Evolutionary conservation across 2,888 invertebrate genomes (phyloP).

Genomic region (Alcis repandata): DNA sequence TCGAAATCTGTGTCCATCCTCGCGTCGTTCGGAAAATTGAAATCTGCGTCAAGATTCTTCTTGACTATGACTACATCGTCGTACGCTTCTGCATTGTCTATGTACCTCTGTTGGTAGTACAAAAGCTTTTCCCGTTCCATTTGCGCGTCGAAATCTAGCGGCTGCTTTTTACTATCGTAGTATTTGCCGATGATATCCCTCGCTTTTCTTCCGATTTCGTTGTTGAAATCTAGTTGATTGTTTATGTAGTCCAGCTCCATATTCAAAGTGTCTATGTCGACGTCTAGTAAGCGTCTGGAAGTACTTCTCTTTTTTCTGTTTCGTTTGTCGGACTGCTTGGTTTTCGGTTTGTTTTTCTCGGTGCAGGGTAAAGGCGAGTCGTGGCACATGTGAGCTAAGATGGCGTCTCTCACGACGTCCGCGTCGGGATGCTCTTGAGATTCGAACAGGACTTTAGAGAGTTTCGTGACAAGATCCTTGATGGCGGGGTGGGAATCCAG

Average conservation of each 20-base stretch:
- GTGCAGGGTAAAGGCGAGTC: conserved; percentile 92
- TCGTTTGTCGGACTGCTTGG: conserved; percentile 55
- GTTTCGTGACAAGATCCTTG: conserved; percentile 89
- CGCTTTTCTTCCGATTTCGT: conserved; percentile 77
- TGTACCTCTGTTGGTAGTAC: conserved; percentile 80
- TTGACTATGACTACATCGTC: conserved; percentile 83
- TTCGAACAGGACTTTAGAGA: conserved; percentile 89
- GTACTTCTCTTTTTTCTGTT: conserved; percentile 53
- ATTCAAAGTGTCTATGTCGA: conserved; percentile 76
- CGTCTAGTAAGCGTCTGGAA: conserved; percentile 68
- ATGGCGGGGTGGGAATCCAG: conserved; percentile 92
- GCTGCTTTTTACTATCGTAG: conserved; percentile 72
- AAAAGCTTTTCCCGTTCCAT: conserved; percentile 82
- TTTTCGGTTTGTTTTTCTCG: conserved; percentile 64
- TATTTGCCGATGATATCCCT: conserved; percentile 78
- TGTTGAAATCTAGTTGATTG: conserved; percentile 78
- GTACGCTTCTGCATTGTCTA: conserved; percentile 79
- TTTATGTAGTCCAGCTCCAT: conserved; percentile 81
- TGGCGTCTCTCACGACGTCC: conserved; percentile 91
- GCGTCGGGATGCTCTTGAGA: conserved; percentile 90
- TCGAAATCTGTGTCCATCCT: conserved; percentile 79
- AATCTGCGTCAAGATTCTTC: conserved; percentile 83
- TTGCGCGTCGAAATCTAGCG: conserved; percentile 81
- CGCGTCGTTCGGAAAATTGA: conserved; percentile 82
- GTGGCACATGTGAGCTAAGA: conserved; percentile 95